Base-by-base conservation (phyloP, 2,113 vertebrate genomes). In the Urocynchramus pylzowi region DNA sequence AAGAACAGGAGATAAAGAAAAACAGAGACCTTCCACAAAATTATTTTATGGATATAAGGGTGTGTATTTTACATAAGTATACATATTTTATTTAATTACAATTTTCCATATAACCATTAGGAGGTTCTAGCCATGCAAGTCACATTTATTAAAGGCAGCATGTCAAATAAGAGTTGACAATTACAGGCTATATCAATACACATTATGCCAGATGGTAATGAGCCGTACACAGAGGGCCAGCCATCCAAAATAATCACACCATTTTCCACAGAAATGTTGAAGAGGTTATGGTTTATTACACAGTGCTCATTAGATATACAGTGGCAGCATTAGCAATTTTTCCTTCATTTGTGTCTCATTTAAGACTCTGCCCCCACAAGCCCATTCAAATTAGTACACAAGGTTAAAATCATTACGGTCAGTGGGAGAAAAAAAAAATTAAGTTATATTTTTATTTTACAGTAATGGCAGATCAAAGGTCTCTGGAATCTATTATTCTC, bases 91-190 rank as follows among this genome's bases (percentile, higher is more conserved):
- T 97, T 98, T 97, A 97, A 98, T 98, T 97, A 98, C 57, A 95
- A 90, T 97, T 98, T 98, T 97, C 94, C 85, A 90, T 94, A 95
- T 95, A 98, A 97, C 97, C 97, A 98, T 98, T 97, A 98, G 98
- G 98, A 96, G 97, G 97, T 97, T 97, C 97, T 97, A 98, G 97
- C 90, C 96, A 98, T 98, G 98, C 98, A 98, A 98, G 97, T 98
- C 99, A 98, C 98, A 99, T 99, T 99, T 99, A 99, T 99, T 98
- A 99, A 99, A 99, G 98, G 98, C 98, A 98, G 98, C 98, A 98
- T 98, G 98, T 99, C 99, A 99, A 98, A 98, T 98, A 98, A 99
- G 98, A 99, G 98, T 98, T 99, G 99, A 99, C 98, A 98, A 98
- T 98, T 98, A 98, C 98, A 97, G 97, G 98, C 98, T 99, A 98